Evolutionary conservation across 1,140 invertebrate genomes (phyloP).

Genomic region (Littorina saxatilis): DNA sequence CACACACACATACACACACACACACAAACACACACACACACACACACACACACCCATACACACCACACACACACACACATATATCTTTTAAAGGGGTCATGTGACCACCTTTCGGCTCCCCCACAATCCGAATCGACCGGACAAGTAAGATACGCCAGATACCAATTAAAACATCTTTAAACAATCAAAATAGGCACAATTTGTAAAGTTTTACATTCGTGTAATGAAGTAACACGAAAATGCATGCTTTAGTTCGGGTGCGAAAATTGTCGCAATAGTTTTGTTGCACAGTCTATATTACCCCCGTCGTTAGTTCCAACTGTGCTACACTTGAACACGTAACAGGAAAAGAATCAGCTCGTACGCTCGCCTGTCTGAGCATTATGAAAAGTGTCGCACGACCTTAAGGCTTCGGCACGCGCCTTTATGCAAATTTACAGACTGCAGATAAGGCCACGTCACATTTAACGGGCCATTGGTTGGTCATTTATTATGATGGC

Average conservation of each 20-base stretch:
- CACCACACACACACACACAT: too few species aligned
- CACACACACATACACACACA: too few species aligned
- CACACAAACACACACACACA: too few species aligned
- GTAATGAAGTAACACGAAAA: neutral
- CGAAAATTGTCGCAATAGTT: too few species aligned
- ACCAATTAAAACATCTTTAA: neutral
- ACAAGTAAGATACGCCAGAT: neutral
- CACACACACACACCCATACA: too few species aligned
- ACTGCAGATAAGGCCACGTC: neutral
- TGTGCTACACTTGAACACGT: neutral
- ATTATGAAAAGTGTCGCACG: neutral
- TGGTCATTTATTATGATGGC: neutral
- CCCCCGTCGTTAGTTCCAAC: too few species aligned
- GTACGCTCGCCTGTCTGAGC: too few species aligned
- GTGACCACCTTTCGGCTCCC: too few species aligned
- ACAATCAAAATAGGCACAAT: neutral
- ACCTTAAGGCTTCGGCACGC: neutral
- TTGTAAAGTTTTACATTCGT: neutral
- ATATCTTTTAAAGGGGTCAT: too few species aligned
- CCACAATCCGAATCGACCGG: neutral
- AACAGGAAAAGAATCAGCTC: neutral
- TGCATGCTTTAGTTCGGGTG: neutral
- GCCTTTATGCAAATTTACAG: conserved; percentile 13
- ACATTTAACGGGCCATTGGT: conserved; percentile 16
- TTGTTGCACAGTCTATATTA: too few species aligned